These are phyloP conservation scores for Dinoponera quadriceps DNA, from an alignment of 1,140 invertebrate species.

Conservation along the genomic window DNA sequence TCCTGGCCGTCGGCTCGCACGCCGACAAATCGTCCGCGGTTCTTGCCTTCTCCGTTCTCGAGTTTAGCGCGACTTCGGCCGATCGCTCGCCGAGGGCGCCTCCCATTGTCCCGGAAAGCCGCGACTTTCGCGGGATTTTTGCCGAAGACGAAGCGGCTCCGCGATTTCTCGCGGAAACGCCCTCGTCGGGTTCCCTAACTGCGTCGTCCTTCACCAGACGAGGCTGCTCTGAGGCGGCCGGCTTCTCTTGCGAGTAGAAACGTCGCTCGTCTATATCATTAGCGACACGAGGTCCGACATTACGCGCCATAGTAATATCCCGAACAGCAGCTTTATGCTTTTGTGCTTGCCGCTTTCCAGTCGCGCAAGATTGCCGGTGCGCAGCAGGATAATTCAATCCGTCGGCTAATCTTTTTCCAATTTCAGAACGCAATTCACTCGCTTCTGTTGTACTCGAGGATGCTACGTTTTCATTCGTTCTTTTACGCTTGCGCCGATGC, in stretches of 20 bases:
- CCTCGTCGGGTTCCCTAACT: neutral
- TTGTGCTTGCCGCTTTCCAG: slow-evolving; percentile 8
- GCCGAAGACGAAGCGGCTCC: neutral
- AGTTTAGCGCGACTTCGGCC: slow-evolving; percentile 27
- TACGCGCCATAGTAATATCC: neutral
- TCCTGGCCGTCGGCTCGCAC: neutral
- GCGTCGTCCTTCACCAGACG: neutral
- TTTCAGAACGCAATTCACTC: slow-evolving; percentile 34
- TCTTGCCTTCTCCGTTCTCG: slow-evolving; percentile 15
- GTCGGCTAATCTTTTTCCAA: slow-evolving; percentile 43
- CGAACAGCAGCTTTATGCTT: slow-evolving; percentile 17
- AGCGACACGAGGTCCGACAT: neutral
- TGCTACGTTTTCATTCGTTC: slow-evolving; percentile 19
- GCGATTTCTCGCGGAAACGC: neutral
- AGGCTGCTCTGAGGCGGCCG: neutral
- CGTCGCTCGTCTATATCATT: neutral
- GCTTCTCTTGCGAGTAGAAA: neutral
- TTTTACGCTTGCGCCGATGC: neutral
- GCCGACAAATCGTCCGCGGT: slow-evolving; percentile 30
- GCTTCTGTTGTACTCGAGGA: neutral
- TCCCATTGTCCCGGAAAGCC: no score
- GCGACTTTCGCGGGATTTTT: slow-evolving; percentile 1
- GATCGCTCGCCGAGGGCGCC: neutral
- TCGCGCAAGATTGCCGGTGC: slow-evolving; percentile 8
- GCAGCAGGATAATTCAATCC: slow-evolving; percentile 36